Evolutionary conservation across 2,888 invertebrate species (phyloP), one percentile per base, ranked within the genome.

Genomic region (Hyposoter didymator): DNA sequence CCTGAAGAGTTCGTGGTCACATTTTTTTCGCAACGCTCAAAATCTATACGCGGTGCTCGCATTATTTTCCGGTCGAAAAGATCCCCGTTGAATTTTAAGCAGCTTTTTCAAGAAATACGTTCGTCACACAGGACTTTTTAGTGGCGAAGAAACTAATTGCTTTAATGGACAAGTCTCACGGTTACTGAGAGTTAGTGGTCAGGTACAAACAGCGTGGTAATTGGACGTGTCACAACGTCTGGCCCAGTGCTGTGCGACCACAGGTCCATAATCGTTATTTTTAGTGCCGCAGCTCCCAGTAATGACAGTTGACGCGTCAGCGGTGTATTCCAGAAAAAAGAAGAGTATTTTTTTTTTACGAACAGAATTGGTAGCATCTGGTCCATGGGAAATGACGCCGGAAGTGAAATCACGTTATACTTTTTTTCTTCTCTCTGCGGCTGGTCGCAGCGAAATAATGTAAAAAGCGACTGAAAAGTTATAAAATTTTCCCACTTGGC

Each of bases 141-240:
- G 32, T 47, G 47, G 47, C 17, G 28, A 19, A 80, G 35, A 52
- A 70, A 66, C 67, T 76, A 67, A 85, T 82, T 76, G 75, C 72
- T 79, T 67, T 62, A 82, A 85, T 80, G 59, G 80, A 72, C 35
- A 62, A 78, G 74, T 28, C 74, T 67, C 66, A 47, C 35, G 69
- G 49, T 78, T 72, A 67, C 28, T 35, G 14, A 70, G 47, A 78
- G 69, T 78, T 78, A 73, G 74, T 55, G 82, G 84, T 85, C 84
- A 82, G 78, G 82, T 78, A 73, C 62, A 82, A 81, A 74, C 39
- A 59, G 78, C 84, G 74, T 74, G 69, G 69, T 85, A 85, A 85
- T 85, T 85, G 82, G n/a, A 74, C 69, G 67, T 66, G 82, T 85
- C 78, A 78, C 82, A 82, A 82, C 66, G 52, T 67, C 35, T 59